Evolutionary conservation across 2,888 invertebrate genomes (phyloP), one percentile per base, ranked within the genome.

Genomic region (Arrhopalites spinosus): DNA sequence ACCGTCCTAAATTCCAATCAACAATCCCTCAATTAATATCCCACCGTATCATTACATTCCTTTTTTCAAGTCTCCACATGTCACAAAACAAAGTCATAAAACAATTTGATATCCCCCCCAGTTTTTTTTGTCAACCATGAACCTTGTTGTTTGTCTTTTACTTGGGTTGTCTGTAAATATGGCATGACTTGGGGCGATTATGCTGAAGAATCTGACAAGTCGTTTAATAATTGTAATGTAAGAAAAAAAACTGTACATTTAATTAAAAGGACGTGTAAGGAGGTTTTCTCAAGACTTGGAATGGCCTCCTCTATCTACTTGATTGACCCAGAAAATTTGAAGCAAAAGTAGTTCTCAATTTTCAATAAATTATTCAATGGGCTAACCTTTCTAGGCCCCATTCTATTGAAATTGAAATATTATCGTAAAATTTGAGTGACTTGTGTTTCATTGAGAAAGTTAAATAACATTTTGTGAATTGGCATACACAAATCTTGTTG

Each of bases 1-100:
- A 88, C 77, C 92, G 88, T 71, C 92, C 92, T 81, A 81, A 81
- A 84, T 81, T n/a, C n/a, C n/a, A n/a, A n/a, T n/a, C n/a, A n/a
- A 36, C 3, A 36, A 36, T 11, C 36, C 3, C 5, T 36, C 36
- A 36, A 36, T 36, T 36, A n/a, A n/a, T n/a, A n/a, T n/a, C n/a
- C n/a, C n/a, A n/a, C n/a, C n/a, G n/a, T n/a, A n/a, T n/a, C n/a
- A n/a, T n/a, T n/a, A n/a, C 36, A 36, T 11, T 36, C 11, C 3
- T 36, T 36, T 36, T 36, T 36, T 36, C 5, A n/a, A n/a, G n/a
- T n/a, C n/a, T 36, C 3, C 36, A 36, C 36, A 36, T 36, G 3
- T 7, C 36, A 36, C 36, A 36, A 3, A 36, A 11, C 36, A 11
- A 36, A 3, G 11, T 36, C 36, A 36, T 36, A 3, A 36, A 7